Evolutionary conservation across 1,140 invertebrate genomes (phyloP), one percentile per base, ranked within the genome.

Genomic region (Zaprionus gabonicus): DNA sequence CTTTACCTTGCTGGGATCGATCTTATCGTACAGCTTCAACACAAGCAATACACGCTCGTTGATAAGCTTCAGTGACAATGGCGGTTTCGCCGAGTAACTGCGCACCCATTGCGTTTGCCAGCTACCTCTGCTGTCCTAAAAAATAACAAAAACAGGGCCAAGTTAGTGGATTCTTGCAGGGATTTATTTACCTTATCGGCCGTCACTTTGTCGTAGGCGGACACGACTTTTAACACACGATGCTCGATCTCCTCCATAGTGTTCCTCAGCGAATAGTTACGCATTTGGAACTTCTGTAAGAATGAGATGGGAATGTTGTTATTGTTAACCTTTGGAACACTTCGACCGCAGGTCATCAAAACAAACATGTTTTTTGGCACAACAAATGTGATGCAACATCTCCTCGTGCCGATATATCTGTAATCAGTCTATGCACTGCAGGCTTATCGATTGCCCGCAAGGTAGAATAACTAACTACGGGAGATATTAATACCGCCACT

Each of bases 11-110:
- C 96, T 94, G 81, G 97, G 96, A 93, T 98, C 95, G 94, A 99
- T 95, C 96, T 99, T 99, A 94, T 99, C 98, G 95, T 97, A 99
- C 79, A 99, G 96, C 94, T 97, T 98, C 73, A 99, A 95, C 73
- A 99, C 97, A 93, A 99, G 95, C 82, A 99, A 93, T 67, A 99
- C 97, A 92, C 98, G 95, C 93, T 98, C 96, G 91, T 94, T 93
- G 93, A 99, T 97, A 88, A 97, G 94, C 81, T 97, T 96, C 91
- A 98, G 93, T 71, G 96, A 95, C 85, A 98, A 94, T 80, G 97
- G 96, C 78, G 95, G 94, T 81, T 91, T 91, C 75, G 93, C 93
- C 93, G 96, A 96, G 95, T 97, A 97, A 93, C 94, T 94, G 93
- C 92, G 91, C 78, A 91, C 81, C 64, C 67, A 80, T 91, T 91